phyloP scores from a whole-genome alignment of 2,797 vertebrate genomes.

The Tenualosa ilisha region DNA sequence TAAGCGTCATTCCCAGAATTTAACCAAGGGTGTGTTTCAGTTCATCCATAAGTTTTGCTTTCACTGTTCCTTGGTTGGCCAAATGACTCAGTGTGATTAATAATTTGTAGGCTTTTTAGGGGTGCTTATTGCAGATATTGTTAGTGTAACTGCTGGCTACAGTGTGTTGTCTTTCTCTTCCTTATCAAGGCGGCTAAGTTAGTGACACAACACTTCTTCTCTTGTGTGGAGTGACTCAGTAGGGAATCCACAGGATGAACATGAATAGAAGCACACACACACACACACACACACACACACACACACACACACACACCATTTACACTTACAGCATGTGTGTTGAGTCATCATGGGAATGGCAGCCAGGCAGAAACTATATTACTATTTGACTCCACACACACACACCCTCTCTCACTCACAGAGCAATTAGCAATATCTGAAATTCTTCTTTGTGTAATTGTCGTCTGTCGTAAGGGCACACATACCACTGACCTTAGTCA shows the following conservation, averaged over 20 bases:
- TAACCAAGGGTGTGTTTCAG: not conserved
- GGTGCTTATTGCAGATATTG: not conserved
- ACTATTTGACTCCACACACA: not conserved
- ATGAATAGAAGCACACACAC: conserved; percentile 60
- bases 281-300: conserved; percentile 44
- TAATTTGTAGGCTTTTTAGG: not conserved
- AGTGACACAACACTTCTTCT: conserved; percentile 39
- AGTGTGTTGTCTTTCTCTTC: not conserved
- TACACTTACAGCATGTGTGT: not conserved
- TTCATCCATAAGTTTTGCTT: conserved; percentile 11
- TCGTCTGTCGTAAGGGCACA: not conserved
- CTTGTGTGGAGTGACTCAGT: conserved; percentile 69
- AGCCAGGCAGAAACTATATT: not conserved
- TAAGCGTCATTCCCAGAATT: not conserved
- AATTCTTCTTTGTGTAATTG: conserved; percentile 18
- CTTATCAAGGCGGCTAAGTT: conserved; percentile 59
- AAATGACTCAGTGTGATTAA: not conserved
- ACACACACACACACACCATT: conserved; percentile 38
- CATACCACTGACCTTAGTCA: not conserved
- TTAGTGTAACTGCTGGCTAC: not conserved
- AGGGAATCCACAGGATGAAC: conserved; percentile 77
- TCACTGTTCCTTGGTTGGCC: not conserved
- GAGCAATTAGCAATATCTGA: conserved; percentile 11
- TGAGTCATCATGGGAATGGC: conserved; percentile 1
- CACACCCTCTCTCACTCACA: not conserved